phyloP scores from a whole-genome alignment of 2,888 invertebrate genomes.

The Noctua janthe region DNA sequence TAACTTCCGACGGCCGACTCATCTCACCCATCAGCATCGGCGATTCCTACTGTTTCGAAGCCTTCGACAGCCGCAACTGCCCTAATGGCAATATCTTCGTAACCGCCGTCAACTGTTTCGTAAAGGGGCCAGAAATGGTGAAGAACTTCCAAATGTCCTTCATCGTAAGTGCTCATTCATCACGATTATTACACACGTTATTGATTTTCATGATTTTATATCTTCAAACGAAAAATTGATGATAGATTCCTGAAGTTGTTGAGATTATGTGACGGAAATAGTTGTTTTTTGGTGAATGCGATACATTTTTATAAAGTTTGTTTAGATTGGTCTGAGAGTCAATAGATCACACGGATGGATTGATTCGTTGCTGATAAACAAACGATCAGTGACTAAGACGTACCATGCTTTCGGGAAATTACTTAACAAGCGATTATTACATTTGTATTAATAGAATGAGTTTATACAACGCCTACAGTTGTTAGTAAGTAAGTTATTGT shows the following conservation, averaged over 20 bases:
- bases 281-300: slow-evolving; percentile 24
- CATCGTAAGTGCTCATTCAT: slow-evolving; percentile 77
- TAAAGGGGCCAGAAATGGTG: slow-evolving; percentile 62
- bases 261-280: slow-evolving; percentile 50
- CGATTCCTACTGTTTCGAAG: slow-evolving; percentile 85
- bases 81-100: slow-evolving; percentile 71
- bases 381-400: slow-evolving; percentile 47
- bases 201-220: slow-evolving; percentile 21
- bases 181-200: slow-evolving; percentile 13
- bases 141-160: slow-evolving; percentile 83
- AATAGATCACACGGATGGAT: slow-evolving; percentile 46
- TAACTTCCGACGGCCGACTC: slow-evolving; percentile 75
- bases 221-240: slow-evolving; percentile 43
- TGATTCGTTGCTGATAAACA: slow-evolving; percentile 52
- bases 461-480: slow-evolving; percentile 26
- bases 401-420: slow-evolving; percentile 36
- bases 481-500: slow-evolving; percentile 8
- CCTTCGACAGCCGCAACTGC: slow-evolving; percentile 81
- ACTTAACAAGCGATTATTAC: slow-evolving; percentile 29
- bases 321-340: slow-evolving; percentile 49
- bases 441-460: slow-evolving; percentile 18
- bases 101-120: slow-evolving; percentile 82
- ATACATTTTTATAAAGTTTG: slow-evolving; percentile 40
- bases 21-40: slow-evolving; percentile 69
- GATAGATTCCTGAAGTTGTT: slow-evolving; percentile 40